A percentile compares a stretch with the other conserved stretches of the same genome.
phyloP scores from a whole-genome alignment of 1,140 invertebrate species.

The Colletes gigas region DNA sequence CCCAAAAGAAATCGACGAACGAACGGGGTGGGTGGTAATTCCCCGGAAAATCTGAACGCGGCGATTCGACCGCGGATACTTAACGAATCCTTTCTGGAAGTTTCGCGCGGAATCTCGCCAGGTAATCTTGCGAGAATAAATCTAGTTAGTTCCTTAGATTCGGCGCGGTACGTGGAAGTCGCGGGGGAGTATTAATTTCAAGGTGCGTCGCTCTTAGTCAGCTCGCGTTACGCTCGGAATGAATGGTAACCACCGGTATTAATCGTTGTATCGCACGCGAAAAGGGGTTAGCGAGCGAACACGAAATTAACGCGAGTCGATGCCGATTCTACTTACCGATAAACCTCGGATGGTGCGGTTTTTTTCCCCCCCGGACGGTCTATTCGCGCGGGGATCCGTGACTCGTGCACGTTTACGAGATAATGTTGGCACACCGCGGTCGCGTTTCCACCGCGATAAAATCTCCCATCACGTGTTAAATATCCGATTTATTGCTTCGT shows the following conservation, averaged over 20 bases:
- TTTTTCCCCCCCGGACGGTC: not conserved
- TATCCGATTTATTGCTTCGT: slow-evolving; percentile 42
- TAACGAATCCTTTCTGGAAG: not conserved
- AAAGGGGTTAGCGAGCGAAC: slow-evolving; percentile 38
- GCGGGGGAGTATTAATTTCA: slow-evolving; percentile 52
- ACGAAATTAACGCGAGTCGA: slow-evolving; percentile 48
- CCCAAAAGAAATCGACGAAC: too few species aligned
- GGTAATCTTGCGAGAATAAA: slow-evolving; percentile 33
- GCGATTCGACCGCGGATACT: too few species aligned
- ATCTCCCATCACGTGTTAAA: slow-evolving; percentile 43
- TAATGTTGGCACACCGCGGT: slow-evolving; percentile 28
- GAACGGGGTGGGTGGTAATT: too few species aligned
- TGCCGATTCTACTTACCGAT: slow-evolving; percentile 43
- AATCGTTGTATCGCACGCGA: slow-evolving; percentile 51
- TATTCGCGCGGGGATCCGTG: slow-evolving; percentile 28
- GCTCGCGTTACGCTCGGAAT: slow-evolving; percentile 47
- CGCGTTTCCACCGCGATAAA: slow-evolving; percentile 42
- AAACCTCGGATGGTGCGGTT: slow-evolving; percentile 14
- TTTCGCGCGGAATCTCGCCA: slow-evolving; percentile 12
- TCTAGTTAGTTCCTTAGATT: slow-evolving; percentile 50
- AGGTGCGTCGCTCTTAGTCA: slow-evolving; percentile 40
- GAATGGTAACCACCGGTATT: slow-evolving; percentile 55
- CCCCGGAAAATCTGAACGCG: too few species aligned
- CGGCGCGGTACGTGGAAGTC: slow-evolving; percentile 26
- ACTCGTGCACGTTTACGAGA: slow-evolving; percentile 40